Percentiles rank a stretch among this genome's conserved stretches.
Conservation (phyloP, 1,140 invertebrate species). For the Ips nitidus region DNA sequence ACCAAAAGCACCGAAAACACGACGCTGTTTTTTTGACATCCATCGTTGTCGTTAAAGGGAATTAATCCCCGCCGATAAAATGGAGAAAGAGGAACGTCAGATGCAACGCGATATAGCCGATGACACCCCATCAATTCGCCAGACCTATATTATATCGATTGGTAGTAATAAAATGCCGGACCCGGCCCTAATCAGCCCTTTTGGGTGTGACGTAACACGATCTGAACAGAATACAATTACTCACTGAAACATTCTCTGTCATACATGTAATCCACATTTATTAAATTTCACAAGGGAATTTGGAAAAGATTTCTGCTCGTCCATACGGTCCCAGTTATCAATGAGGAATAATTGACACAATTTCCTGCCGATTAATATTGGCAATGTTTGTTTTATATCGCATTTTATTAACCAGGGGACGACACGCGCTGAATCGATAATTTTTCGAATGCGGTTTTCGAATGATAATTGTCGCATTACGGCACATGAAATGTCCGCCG, state of each 20-base stretch:
- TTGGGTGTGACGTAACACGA: slow-evolving; percentile 4
- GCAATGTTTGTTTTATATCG: slow-evolving; percentile 19
- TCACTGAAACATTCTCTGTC: not conserved
- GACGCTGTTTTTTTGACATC: not conserved
- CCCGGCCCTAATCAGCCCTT: slow-evolving; percentile 26
- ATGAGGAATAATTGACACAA: slow-evolving; percentile 10
- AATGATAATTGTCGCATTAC: slow-evolving; percentile 3
- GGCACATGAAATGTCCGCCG: too few species aligned
- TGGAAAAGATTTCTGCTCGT: not conserved
- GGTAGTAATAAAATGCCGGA: slow-evolving; percentile 25
- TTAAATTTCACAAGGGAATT: not conserved
- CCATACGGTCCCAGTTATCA: not conserved
- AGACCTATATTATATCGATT: slow-evolving; percentile 29
- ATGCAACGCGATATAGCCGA: slow-evolving; percentile 32
- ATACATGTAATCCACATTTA: not conserved
- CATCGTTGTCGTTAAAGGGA: not conserved
- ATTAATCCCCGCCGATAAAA: slow-evolving; percentile 14
- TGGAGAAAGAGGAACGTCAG: slow-evolving; percentile 31
- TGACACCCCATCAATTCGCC: slow-evolving; percentile 30
- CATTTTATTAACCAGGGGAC: slow-evolving; percentile 16
- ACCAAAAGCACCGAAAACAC: not conserved
- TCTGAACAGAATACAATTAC: not conserved
- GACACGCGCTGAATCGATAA: slow-evolving; percentile 12
- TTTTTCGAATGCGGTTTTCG: slow-evolving; percentile 6
- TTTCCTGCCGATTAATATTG: slow-evolving; percentile 19